Evolutionary conservation across 2,888 invertebrate genomes (phyloP), one percentile per base, ranked within the genome.

Genomic region (Chironomus tentans): DNA sequence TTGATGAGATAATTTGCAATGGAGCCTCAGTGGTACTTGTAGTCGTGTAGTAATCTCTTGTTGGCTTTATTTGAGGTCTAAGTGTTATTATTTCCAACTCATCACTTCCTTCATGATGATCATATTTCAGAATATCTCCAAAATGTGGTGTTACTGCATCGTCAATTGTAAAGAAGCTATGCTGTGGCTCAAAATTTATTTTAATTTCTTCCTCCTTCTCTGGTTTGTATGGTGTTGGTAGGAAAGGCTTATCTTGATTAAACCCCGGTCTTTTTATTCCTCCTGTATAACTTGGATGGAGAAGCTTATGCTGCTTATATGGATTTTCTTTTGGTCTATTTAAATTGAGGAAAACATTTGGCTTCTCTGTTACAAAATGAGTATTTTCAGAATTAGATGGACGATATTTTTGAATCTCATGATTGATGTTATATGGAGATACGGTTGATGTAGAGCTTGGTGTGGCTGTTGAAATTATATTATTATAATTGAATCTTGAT

Each of bases 151-250:
- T 79, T 2, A 79, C 76, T 7, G 79, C 79, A 77, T 79, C 79
- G 61, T 79, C 78, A 68, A 79, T 78, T 4, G 79, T 79, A 68
- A 79, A 79, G 61, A 77, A 79, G 56, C 77, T 78, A 48, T 79
- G 79, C 0, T 69, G 68, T 7, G 56, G 69, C 46, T 76, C 69
- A 24, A 77, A 77, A 50, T 69, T 50, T 18, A 70, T 76, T 56
- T 73, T 65, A 50, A 62, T 69, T 12, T 70, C 47, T n/a, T 68
- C 21, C 13, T 77, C 38, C 1, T 77, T 76, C 10, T 75, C 15
- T 21, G 70, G 62, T 70, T 74, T 5, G 24, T 68, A 70, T 10
- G 76, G 76, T 4, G 77, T 77, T 50, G 77, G 77, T 10, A 76
- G 15, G 38, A 77, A 77, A 46, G 75, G 77, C 21, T 70, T 75